phyloP scores from a whole-genome alignment of 1,140 invertebrate species.

The Metopolophium dirhodum region DNA sequence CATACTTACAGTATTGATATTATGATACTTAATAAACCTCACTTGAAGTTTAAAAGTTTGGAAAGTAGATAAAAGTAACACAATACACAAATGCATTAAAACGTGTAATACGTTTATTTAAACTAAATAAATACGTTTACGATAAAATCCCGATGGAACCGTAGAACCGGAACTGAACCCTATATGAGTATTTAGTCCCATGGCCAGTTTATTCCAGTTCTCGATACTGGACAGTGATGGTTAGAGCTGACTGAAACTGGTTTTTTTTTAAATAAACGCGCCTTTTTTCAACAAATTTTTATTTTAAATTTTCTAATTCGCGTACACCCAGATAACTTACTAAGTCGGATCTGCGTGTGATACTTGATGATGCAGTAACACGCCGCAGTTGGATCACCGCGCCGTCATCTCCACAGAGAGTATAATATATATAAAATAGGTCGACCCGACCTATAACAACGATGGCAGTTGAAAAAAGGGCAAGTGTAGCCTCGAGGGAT shows the following conservation, averaged over 20 bases:
- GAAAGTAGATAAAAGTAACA: too few relatives aligned
- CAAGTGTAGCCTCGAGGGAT: slow-evolving; percentile 50
- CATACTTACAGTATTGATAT: too few relatives aligned
- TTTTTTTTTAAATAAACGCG: background rate
- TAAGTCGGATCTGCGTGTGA: background rate
- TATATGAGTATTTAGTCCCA: background rate
- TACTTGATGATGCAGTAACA: background rate
- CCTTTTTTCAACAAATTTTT: background rate
- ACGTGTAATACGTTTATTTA: too few relatives aligned
- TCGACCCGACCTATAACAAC: background rate
- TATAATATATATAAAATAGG: slow-evolving; percentile 15
- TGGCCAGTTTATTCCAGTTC: background rate
- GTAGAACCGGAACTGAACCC: background rate
- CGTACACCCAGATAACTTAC: background rate
- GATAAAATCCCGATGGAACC: background rate
- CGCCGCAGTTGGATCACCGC: background rate
- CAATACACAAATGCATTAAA: too few relatives aligned
- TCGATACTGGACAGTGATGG: background rate
- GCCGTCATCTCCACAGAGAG: slow-evolving; percentile 10
- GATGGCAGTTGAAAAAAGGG: slow-evolving; percentile 25
- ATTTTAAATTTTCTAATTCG: background rate
- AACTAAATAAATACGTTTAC: too few relatives aligned
- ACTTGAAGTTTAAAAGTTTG: too few relatives aligned
- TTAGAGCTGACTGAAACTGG: background rate
- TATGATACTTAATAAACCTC: too few relatives aligned